These are phyloP conservation scores for Danaus melanippus DNA, from an alignment of 1,140 invertebrate species.

Conservation along the genomic window DNA sequence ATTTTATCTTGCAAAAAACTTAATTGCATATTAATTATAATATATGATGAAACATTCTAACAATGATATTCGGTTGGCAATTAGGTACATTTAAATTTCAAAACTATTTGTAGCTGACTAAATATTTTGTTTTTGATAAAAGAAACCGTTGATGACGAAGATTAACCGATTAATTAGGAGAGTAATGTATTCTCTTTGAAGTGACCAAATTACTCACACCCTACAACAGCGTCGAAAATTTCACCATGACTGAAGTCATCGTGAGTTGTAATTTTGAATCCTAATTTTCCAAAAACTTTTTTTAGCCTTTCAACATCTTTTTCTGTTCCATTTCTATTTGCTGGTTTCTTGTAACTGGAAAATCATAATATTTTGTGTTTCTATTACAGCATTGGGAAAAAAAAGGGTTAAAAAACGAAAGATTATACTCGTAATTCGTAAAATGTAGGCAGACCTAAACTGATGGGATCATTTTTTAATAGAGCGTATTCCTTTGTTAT, in stretches of 20 bases:
- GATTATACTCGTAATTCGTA: not conserved
- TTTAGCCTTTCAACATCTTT: slow-evolving; percentile 31
- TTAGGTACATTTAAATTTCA: too few species aligned
- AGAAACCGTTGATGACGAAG: too few species aligned
- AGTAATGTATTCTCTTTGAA: too few species aligned
- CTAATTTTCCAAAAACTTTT: slow-evolving; percentile 28
- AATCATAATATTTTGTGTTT: not conserved
- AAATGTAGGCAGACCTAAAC: not conserved
- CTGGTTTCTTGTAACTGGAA: slow-evolving; percentile 24
- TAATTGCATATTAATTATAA: slow-evolving; percentile 3
- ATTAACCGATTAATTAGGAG: too few species aligned
- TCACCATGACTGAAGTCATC: slow-evolving; percentile 27
- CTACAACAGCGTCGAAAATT: slow-evolving; percentile 30
- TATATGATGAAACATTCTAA: not conserved
- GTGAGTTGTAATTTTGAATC: slow-evolving; percentile 26
- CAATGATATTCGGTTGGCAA: too few species aligned
- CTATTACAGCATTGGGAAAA: not conserved
- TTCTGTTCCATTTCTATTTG: slow-evolving; percentile 29
- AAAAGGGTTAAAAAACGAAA: not conserved
- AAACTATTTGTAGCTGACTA: too few species aligned
- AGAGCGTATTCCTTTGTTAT: too few species aligned
- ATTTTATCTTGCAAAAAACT: not conserved
- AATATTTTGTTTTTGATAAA: too few species aligned
- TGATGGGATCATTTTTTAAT: too few species aligned
- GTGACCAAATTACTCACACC: slow-evolving; percentile 21